These are phyloP conservation scores for Eretmocerus hayati DNA, from an alignment of 2,888 invertebrate species.

Conservation along the genomic window DNA sequence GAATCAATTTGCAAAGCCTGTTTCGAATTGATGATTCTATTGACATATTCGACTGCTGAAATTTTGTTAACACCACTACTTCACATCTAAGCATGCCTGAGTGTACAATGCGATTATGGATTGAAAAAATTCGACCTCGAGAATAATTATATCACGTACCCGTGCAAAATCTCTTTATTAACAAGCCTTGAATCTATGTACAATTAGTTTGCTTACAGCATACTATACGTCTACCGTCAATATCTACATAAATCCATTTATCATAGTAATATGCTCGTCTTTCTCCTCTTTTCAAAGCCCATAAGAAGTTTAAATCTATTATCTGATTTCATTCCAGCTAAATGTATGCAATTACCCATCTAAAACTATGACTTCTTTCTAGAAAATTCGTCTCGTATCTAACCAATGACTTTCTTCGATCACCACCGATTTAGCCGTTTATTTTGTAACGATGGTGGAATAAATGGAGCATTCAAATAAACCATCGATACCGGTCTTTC, in stretches of 20 bases:
- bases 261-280: neutral
- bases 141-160: neutral
- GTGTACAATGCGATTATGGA: neutral
- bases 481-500: neutral
- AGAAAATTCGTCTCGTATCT: neutral
- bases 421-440: conserved; percentile 3
- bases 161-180: neutral
- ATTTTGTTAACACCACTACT: no score
- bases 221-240: conserved; percentile 11
- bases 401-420: neutral
- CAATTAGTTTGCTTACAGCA: conserved; percentile 5
- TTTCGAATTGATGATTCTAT: no score
- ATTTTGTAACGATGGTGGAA: neutral
- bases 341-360: neutral
- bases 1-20: neutral
- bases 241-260: conserved; percentile 5
- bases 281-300: neutral
- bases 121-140: neutral
- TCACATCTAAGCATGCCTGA: neutral
- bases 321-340: neutral
- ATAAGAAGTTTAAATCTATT: conserved; percentile 12
- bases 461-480: neutral
- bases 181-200: conserved; percentile 10
- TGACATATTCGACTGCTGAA: no score
- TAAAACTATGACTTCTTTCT: neutral